A percentile compares a stretch with the other conserved stretches of the same genome.
phyloP scores from a whole-genome alignment of 2,113 vertebrate species.

The Pycnonotus jocosus region DNA sequence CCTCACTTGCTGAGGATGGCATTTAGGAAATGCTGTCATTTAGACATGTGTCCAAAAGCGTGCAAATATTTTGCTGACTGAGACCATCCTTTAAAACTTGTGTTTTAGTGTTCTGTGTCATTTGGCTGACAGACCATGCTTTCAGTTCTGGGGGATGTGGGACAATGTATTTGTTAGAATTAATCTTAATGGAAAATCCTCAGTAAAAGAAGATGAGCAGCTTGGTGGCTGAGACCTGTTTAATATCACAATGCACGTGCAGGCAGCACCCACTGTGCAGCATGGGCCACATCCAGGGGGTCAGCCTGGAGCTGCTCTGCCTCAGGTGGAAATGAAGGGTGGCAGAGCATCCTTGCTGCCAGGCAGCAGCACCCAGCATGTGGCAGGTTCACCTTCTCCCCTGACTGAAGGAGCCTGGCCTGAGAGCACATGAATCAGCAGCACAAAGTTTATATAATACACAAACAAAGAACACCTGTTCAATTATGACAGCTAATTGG shows the following conservation, averaged over 20 bases:
- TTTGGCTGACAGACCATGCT: neutral
- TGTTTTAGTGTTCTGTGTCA: neutral
- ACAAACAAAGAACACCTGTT: neutral
- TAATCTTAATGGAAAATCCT: neutral
- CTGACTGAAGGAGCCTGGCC: neutral
- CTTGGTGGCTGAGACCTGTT: neutral
- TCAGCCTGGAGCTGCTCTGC: neutral
- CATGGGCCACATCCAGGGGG: neutral
- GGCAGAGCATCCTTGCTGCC: neutral
- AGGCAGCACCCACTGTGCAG: neutral
- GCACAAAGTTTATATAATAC: neutral
- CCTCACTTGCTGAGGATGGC: neutral
- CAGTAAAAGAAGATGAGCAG: neutral
- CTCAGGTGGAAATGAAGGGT: neutral
- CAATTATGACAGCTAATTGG: neutral
- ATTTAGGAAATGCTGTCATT: neutral
- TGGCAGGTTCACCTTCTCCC: neutral
- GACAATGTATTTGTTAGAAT: neutral
- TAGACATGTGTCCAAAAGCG: neutral
- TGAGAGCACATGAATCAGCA: neutral
- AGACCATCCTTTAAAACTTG: neutral
- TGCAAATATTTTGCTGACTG: neutral
- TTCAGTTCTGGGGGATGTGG: neutral
- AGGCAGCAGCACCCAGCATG: neutral
- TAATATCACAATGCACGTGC: fast-evolving